Conservation (phyloP, 2,888 invertebrate species). For the Cephus nigrinus region DNA sequence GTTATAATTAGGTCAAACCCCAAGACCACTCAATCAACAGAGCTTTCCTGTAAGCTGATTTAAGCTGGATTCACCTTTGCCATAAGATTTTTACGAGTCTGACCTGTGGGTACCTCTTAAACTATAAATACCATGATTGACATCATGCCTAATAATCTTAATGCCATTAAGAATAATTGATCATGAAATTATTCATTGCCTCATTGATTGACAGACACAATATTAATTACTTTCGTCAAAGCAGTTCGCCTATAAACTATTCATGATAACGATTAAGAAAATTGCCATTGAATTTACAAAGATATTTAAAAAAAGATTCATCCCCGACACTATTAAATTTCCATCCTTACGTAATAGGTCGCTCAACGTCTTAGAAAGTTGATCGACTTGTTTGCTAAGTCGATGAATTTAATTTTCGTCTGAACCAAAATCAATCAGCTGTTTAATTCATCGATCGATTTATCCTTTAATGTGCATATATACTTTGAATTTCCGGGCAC, state of each 20-base stretch:
- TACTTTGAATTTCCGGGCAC: background rate
- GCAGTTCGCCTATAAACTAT: background rate
- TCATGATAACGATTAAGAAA: background rate
- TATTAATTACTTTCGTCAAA: background rate
- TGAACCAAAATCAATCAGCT: constrained; percentile 15
- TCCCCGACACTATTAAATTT: background rate
- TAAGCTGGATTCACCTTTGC: constrained; percentile 15
- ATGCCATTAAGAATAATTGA: background rate
- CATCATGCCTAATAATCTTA: background rate
- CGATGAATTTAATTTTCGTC: constrained; percentile 26
- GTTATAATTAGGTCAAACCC: background rate
- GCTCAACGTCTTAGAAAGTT: constrained; percentile 23
- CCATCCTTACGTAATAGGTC: background rate
- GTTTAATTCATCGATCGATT: constrained; percentile 25
- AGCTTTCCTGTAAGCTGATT: constrained; percentile 16
- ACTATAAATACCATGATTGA: background rate
- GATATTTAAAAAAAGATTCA: background rate
- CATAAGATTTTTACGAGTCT: constrained; percentile 20
- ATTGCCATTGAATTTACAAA: background rate
- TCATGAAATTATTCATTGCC: background rate
- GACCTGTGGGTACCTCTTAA: constrained; percentile 2
- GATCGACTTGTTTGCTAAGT: constrained; percentile 27
- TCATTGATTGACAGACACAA: background rate
- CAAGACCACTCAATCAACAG: constrained; percentile 15
- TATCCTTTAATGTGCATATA: background rate